Conservation (phyloP, 2,113 vertebrate genomes). For the Lepus timidus region DNA sequence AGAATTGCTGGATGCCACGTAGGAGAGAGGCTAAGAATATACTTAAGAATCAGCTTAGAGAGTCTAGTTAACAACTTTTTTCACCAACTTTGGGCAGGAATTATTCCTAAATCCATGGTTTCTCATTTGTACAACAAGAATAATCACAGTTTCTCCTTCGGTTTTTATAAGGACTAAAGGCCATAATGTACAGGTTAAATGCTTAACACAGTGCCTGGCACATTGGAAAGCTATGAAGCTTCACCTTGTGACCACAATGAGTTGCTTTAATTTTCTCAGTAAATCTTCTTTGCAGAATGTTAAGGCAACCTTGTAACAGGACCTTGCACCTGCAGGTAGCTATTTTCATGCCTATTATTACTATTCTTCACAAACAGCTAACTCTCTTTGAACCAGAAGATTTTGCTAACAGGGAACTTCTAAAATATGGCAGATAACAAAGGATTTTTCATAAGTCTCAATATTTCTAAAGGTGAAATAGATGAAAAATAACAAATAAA, state of each 20-base stretch:
- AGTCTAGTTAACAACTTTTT: background rate
- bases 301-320: background rate
- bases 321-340: background rate
- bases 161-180: background rate
- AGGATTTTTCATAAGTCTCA: background rate
- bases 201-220: background rate
- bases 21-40: background rate
- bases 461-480: constrained; percentile 2
- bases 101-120: constrained; percentile 7
- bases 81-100: background rate
- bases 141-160: background rate
- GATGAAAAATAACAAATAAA: constrained; percentile 33
- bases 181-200: background rate
- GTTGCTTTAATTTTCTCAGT: background rate
- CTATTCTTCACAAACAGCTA: background rate
- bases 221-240: background rate
- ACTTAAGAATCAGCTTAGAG: background rate
- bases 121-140: background rate
- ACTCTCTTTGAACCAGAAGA: constrained; percentile 14
- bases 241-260: background rate
- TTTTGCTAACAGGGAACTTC: background rate
- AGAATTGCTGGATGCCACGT: background rate
- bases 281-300: constrained; percentile 2
- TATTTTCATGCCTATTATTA: background rate
- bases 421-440: constrained; percentile 25